phyloP scores from a whole-genome alignment of 2,113 vertebrate genomes.

The Urocynchramus pylzowi region DNA sequence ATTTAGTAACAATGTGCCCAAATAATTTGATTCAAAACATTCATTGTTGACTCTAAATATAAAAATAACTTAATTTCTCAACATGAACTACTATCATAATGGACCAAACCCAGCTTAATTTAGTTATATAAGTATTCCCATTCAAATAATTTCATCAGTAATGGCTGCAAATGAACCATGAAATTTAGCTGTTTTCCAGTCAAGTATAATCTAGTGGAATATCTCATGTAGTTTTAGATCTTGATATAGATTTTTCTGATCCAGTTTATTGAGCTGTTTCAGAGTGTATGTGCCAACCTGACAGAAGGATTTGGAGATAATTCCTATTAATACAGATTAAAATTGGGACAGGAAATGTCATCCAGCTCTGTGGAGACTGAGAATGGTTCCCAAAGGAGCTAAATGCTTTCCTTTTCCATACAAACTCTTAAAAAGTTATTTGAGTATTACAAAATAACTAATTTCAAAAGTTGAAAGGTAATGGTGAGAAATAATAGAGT shows the following conservation, averaged over 20 bases:
- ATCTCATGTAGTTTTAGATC: neutral
- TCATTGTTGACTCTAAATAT: neutral
- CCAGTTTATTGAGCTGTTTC: neutral
- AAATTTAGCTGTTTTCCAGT: slow-evolving; percentile 39
- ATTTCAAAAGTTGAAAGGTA: neutral
- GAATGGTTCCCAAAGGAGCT: neutral
- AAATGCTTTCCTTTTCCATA: neutral
- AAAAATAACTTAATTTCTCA: neutral
- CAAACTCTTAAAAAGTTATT: neutral
- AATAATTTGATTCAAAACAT: neutral
- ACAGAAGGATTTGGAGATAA: neutral
- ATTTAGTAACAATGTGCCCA: neutral
- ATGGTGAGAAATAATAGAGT: neutral
- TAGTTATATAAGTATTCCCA: neutral
- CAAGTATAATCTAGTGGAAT: neutral
- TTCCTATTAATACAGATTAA: neutral
- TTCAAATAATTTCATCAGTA: slow-evolving; percentile 15
- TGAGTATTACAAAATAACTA: neutral
- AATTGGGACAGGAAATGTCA: neutral
- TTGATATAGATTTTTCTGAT: neutral
- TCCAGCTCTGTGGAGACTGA: neutral
- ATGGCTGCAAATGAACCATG: slow-evolving; percentile 9
- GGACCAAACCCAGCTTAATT: slow-evolving; percentile 8
- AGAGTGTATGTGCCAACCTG: neutral
- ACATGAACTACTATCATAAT: neutral